These are phyloP conservation scores for Synergus japonicus DNA, from an alignment of 2,888 invertebrate species.

Conservation along the genomic window DNA sequence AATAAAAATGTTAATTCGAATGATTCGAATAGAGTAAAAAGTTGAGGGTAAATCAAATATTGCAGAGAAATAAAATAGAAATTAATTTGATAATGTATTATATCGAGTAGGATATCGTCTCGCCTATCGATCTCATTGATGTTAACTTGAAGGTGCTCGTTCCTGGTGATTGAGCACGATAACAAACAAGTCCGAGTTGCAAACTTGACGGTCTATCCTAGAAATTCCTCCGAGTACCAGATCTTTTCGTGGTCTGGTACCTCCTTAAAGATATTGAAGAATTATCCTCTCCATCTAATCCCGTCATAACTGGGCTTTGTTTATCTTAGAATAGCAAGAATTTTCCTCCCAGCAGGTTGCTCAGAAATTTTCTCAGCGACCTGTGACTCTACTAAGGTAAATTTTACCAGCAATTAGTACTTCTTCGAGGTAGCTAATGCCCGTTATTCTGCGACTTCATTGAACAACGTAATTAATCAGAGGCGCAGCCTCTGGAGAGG, in stretches of 20 bases:
- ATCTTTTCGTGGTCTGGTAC: not conserved
- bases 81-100: conserved; percentile 59
- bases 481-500: not conserved
- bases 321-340: not conserved
- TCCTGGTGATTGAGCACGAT: conserved; percentile 64
- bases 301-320: not conserved
- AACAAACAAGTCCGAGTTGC: conserved; percentile 57
- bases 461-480: conserved; percentile 35
- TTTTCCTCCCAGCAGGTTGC: not conserved
- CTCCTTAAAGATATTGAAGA: not conserved
- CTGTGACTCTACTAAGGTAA: conserved; percentile 56
- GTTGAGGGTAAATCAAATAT: conserved; percentile 55
- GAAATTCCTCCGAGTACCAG: conserved; percentile 12
- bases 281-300: not conserved
- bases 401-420: conserved; percentile 58
- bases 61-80: conserved; percentile 66
- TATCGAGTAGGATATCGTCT: conserved; percentile 58
- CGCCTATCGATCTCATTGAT: conserved; percentile 70
- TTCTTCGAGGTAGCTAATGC: conserved; percentile 46
- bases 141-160: conserved; percentile 67
- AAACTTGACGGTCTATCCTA: not conserved
- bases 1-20: too few relatives aligned
- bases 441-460: conserved; percentile 16
- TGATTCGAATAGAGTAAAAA: conserved; percentile 43
- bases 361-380: not conserved